Conservation (phyloP, 30 jellyfish, hydroid and myxozoan genomes). For the Aurelia coerulea region DNA sequence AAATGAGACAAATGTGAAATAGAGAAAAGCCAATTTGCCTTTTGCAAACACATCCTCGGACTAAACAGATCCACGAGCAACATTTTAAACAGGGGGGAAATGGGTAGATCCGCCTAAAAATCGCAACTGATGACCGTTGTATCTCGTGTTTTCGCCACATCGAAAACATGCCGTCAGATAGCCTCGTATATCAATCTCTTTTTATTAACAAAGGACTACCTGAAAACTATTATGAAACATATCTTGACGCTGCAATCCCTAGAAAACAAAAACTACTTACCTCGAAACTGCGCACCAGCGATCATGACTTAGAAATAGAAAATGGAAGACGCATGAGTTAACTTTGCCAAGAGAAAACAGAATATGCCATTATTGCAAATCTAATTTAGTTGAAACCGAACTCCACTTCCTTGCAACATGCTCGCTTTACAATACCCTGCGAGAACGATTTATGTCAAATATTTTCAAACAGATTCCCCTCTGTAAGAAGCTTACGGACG, state of each 20-base stretch:
- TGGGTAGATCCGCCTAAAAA: constrained; percentile 19
- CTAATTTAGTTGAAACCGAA: background rate
- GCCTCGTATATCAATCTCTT: background rate
- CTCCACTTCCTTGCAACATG: background rate
- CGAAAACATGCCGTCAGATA: constrained; percentile 13
- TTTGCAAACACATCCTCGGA: background rate
- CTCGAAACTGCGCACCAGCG: background rate
- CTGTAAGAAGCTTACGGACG: background rate
- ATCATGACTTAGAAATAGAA: background rate
- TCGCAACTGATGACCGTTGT: constrained; percentile 17
- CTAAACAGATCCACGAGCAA: constrained; percentile 16
- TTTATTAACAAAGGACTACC: constrained; percentile 4
- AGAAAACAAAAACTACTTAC: background rate
- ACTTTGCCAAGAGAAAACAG: background rate
- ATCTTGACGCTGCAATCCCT: background rate
- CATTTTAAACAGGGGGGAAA: constrained; percentile 17
- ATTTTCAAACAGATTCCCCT: background rate
- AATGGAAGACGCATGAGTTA: background rate
- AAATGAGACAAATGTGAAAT: no score
- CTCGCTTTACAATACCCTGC: background rate
- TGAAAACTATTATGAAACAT: background rate
- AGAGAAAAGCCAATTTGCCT: no score
- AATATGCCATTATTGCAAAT: background rate
- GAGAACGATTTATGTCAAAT: background rate
- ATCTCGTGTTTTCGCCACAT: background rate